Percentiles rank a stretch among this genome's conserved stretches.
Evolutionary conservation across 2,797 vertebrate genomes (phyloP).

Genomic region (Babyrousa celebensis): DNA sequence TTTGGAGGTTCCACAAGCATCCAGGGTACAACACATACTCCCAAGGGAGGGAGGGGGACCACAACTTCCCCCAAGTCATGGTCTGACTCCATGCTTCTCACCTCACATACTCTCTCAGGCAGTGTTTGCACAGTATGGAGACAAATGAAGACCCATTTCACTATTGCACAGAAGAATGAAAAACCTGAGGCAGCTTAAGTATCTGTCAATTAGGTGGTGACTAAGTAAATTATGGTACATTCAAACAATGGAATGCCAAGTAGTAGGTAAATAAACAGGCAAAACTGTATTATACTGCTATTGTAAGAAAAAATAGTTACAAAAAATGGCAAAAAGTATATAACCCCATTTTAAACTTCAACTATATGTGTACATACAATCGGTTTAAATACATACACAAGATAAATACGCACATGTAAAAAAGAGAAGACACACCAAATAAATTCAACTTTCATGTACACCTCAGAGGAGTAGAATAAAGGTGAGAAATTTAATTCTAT

Average conservation of each 20-base stretch:
- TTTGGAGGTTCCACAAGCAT: background rate
- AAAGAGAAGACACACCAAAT: slow-evolving; percentile 21
- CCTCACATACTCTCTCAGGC: background rate
- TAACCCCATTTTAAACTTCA: slow-evolving; percentile 47
- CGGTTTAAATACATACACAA: slow-evolving; percentile 46
- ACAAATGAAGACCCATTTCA: slow-evolving; percentile 66
- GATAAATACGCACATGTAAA: background rate
- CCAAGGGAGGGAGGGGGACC: background rate
- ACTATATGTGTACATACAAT: background rate
- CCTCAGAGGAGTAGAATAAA: background rate
- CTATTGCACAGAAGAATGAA: slow-evolving; percentile 24
- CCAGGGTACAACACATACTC: slow-evolving; percentile 22
- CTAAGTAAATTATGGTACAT: slow-evolving; percentile 12
- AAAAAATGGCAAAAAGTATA: slow-evolving; percentile 1
- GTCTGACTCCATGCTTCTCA: background rate
- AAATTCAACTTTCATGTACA: slow-evolving; percentile 34
- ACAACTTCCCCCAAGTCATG: background rate
- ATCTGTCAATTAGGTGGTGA: background rate
- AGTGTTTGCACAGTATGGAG: background rate
- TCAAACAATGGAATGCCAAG: background rate
- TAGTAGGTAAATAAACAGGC: slow-evolving; percentile 4
- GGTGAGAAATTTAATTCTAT: slow-evolving; percentile 1
- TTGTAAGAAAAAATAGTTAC: background rate
- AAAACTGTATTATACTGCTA: slow-evolving; percentile 11
- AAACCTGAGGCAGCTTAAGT: background rate